Base-by-base conservation (phyloP, 2,888 invertebrate genomes). In the Psylliodes chrysocephalus region DNA sequence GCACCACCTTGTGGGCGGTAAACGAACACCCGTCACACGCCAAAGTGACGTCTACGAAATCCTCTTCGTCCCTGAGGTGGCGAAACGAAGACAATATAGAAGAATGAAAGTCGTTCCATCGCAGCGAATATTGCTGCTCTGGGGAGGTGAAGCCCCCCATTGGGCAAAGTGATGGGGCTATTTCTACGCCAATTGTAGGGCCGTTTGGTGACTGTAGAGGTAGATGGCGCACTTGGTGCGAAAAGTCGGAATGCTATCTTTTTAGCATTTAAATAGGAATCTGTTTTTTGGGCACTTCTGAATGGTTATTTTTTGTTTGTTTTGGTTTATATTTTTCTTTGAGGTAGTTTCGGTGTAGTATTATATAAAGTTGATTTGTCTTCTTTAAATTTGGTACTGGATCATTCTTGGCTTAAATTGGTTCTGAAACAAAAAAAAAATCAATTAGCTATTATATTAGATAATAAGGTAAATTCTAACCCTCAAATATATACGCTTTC, bases 81-180 rank as follows among this genome's bases (percentile, higher is more conserved):
- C 94, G 89, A 86, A 96, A 95, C 72, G 94, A 94, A 72, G 91
- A 92, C 77, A 95, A 88, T 84, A 95, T 94, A 79, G 93, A 94
- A 72, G 93, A 90, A 83, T 95, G 94, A 86, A 94, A 95, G 85
- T 95, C 95, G 84, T 95, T 95, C 95, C 95, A 95, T 79, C 94
- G 90, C 83, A 95, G 88, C 83, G 94, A 93, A 85, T 95, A 95
- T 84, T 94, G 94, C 86, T 94, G 94, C 85, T 91, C 91, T 76
- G 89, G 81, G 82, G 82, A 81, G 80, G 82, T 82, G 73, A 79
- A 86, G 85, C 86, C 86, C 84, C 86, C 86, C 85, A 87, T 86
- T 85, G 86, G 85, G 81, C 81, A 81, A 72, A 78, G 77, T 71
- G 81, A 81, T 71, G 82, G 82, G 76, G 82, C 81, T 78, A 82